phyloP scores from a whole-genome alignment of 2,888 invertebrate genomes.

The Micropterix aruncella region DNA sequence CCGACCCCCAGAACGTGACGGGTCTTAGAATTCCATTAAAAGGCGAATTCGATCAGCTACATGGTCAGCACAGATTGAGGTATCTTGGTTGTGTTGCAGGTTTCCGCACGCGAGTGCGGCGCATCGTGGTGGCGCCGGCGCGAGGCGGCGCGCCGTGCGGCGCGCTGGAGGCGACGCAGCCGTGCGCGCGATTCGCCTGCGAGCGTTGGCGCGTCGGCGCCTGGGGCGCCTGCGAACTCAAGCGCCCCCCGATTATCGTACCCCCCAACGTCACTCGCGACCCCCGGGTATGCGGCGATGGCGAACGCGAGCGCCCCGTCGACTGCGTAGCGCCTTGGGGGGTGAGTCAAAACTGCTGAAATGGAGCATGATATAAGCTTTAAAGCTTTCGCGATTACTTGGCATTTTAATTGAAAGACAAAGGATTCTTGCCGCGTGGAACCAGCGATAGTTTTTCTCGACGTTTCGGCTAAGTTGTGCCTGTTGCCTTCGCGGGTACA shows the following conservation, averaged over 20 bases:
- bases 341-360: too few species aligned
- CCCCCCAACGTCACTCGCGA: conserved; percentile 15
- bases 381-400: too few species aligned
- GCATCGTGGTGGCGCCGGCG: conserved; percentile 33
- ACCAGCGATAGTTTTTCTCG: neutral
- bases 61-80: too few species aligned
- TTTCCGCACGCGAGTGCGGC: conserved; percentile 31
- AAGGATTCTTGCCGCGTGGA: neutral
- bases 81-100: conserved; percentile 20
- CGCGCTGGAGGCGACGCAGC: conserved; percentile 38
- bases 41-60: too few species aligned
- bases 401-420: too few species aligned
- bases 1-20: too few species aligned
- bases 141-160: conserved; percentile 36
- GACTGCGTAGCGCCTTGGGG: conserved; percentile 41
- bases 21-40: too few species aligned
- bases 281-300: conserved; percentile 39
- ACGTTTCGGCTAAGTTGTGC: neutral
- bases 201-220: conserved; percentile 36
- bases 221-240: conserved; percentile 37
- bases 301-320: conserved; percentile 38
- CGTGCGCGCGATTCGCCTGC: conserved; percentile 37
- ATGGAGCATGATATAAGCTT: too few species aligned
- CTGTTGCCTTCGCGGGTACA: too few species aligned
- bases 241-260: conserved; percentile 18